Evolutionary conservation across 1,140 invertebrate genomes (phyloP).

Genomic region (Neuroterus valhalla): DNA sequence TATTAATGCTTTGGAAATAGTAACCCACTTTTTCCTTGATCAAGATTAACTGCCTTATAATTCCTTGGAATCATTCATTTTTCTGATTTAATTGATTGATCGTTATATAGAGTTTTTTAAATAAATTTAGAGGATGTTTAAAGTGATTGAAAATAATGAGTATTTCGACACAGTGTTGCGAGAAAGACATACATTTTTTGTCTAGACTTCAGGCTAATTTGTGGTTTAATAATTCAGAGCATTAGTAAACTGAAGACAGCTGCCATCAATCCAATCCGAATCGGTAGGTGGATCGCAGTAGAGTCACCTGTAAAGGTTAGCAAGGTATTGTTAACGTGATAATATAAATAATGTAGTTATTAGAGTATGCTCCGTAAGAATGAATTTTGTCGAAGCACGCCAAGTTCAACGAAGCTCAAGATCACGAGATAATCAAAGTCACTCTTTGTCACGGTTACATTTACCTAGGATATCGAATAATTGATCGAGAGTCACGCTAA

Average conservation of each 20-base stretch:
- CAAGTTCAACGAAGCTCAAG: conserved; percentile 19
- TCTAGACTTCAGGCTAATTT: neutral
- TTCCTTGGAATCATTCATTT: conserved; percentile 30
- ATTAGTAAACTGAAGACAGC: conserved; percentile 23
- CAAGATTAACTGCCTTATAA: conserved; percentile 12
- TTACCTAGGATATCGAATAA: conserved; percentile 4
- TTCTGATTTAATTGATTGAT: neutral
- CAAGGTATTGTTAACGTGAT: conserved; percentile 20
- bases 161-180: too few relatives aligned
- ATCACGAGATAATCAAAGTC: conserved; percentile 24
- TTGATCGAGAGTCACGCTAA: conserved; percentile 18
- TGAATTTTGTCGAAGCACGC: conserved; percentile 18
- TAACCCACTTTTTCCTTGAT: conserved; percentile 18
- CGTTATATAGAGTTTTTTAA: too few relatives aligned
- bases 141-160: too few relatives aligned
- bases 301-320: conserved; percentile 14
- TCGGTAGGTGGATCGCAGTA: conserved; percentile 4
- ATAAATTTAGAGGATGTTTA: too few relatives aligned
- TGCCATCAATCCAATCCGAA: conserved; percentile 28
- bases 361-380: conserved; percentile 19
- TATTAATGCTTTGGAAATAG: conserved; percentile 11
- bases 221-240: neutral
- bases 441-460: conserved; percentile 27
- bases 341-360: conserved; percentile 18
- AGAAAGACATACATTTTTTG: neutral